These are phyloP conservation scores for Tineola bisselliella DNA, from an alignment of 2,888 invertebrate genomes.

Conservation along the genomic window DNA sequence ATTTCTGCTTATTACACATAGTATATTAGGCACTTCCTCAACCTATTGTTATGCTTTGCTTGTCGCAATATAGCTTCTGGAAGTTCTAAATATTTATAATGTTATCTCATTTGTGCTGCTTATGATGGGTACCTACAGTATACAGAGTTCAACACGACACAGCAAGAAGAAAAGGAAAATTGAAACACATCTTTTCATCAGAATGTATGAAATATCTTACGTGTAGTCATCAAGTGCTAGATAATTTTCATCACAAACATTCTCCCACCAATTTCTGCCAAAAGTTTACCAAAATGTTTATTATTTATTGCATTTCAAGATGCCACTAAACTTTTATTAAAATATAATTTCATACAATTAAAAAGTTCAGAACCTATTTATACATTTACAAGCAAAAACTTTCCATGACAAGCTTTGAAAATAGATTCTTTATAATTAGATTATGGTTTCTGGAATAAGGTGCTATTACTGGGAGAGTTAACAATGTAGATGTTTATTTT, in stretches of 20 bases:
- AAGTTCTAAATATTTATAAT: conserved; percentile 38
- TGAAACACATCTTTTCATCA: conserved; percentile 86
- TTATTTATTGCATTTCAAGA: too few species aligned
- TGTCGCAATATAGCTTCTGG: conserved; percentile 19
- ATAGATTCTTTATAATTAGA: too few species aligned
- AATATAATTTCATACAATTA: too few species aligned
- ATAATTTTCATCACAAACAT: background rate
- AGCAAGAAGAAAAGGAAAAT: conserved; percentile 84
- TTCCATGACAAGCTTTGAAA: background rate
- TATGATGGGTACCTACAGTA: conserved; percentile 74
- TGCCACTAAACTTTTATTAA: too few species aligned
- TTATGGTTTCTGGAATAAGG: too few species aligned
- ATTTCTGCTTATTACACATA: conserved; percentile 3
- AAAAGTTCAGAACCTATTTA: background rate
- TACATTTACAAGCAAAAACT: background rate
- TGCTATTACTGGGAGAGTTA: too few species aligned
- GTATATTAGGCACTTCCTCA: conserved; percentile 6
- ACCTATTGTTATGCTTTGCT: conserved; percentile 53
- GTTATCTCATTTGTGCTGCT: conserved; percentile 71
- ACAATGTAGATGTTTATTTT: too few species aligned
- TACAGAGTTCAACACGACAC: conserved; percentile 81
- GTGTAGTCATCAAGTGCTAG: conserved; percentile 6
- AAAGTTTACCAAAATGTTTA: background rate
- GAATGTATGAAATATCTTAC: conserved; percentile 70
- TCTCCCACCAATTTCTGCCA: background rate